phyloP scores from a whole-genome alignment of 2,797 vertebrate genomes.

The Harpagifer antarcticus region DNA sequence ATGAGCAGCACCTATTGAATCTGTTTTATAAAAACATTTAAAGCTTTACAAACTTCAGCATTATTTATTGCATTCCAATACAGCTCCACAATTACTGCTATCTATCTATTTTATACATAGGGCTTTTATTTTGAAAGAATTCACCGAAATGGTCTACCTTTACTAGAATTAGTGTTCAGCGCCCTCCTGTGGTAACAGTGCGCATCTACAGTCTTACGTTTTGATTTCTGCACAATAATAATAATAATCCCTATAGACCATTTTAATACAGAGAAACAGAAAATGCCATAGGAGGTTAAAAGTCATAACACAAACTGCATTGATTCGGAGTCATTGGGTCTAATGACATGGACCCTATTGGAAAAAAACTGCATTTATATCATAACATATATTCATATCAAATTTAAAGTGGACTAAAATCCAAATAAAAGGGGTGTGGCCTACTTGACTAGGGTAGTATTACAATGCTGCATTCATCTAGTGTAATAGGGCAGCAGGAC shows the following conservation, averaged over 20 bases:
- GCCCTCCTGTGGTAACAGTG: constrained; percentile 6
- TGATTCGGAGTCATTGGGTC: too few species aligned
- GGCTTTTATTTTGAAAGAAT: constrained; percentile 26
- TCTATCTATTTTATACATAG: not conserved
- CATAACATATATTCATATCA: too few species aligned
- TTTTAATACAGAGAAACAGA: not conserved
- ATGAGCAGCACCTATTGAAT: not conserved
- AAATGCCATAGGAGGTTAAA: too few species aligned
- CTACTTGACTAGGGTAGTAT: too few species aligned
- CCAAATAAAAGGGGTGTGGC: too few species aligned
- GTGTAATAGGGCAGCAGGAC: too few species aligned
- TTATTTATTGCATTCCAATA: not conserved
- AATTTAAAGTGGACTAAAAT: too few species aligned
- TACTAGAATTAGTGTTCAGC: not conserved
- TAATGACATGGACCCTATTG: too few species aligned
- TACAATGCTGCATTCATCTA: too few species aligned
- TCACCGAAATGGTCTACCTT: not conserved
- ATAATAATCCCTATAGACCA: not conserved
- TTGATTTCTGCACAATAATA: not conserved
- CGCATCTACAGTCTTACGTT: not conserved
- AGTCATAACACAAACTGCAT: too few species aligned
- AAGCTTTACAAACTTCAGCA: not conserved
- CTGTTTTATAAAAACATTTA: not conserved
- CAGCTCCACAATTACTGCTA: not conserved
- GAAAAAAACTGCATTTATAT: too few species aligned